These are phyloP conservation scores for Meles meles DNA, from an alignment of 2,113 vertebrate species.

Conservation along the genomic window DNA sequence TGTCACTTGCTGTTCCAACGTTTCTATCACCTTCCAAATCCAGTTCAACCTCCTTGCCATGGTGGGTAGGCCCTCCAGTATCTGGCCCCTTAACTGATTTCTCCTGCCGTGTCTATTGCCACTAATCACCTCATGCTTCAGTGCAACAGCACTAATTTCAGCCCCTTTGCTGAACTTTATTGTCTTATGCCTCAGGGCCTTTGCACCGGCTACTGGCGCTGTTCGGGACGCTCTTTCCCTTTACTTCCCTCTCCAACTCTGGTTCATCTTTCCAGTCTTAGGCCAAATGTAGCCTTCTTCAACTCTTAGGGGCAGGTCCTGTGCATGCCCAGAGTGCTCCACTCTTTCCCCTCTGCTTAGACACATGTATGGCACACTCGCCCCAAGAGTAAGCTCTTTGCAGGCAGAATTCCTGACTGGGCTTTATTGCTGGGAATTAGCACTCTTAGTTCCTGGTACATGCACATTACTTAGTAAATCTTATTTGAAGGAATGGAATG, in stretches of 20 bases:
- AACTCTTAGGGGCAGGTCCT: neutral
- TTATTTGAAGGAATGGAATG: neutral
- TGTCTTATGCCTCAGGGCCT: neutral
- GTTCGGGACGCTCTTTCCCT: neutral
- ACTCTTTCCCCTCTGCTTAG: neutral
- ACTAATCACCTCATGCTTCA: neutral
- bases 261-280: neutral
- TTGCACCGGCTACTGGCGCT: neutral
- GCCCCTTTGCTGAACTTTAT: neutral
- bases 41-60: neutral
- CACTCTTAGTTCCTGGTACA: neutral
- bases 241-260: neutral
- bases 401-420: neutral
- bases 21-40: neutral
- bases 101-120: neutral
- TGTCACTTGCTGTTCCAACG: neutral
- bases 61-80: neutral
- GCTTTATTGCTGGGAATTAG: neutral
- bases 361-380: neutral
- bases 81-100: neutral
- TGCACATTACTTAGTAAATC: neutral
- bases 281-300: neutral
- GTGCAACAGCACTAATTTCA: neutral
- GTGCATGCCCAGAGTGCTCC: accelerated
- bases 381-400: neutral